These are phyloP conservation scores for Heteractis magnifica DNA, from an alignment of 92 coral and sea anemone species.

Conservation along the genomic window DNA sequence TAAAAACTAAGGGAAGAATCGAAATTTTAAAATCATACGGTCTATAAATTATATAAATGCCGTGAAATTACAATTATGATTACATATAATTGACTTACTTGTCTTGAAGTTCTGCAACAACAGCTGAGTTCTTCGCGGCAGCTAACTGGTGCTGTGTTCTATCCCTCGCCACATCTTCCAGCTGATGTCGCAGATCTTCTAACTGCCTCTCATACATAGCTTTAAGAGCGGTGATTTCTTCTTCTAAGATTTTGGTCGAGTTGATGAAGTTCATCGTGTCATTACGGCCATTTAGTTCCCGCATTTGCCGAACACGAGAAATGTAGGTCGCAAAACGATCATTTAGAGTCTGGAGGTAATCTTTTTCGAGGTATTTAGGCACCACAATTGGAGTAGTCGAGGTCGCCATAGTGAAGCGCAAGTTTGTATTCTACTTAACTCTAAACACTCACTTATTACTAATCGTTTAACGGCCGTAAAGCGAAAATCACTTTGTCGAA, in stretches of 20 bases:
- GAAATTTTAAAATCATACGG: not conserved
- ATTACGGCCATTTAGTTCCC: slow-evolving; percentile 91
- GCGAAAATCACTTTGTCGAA: slow-evolving; percentile 1
- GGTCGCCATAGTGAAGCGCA: slow-evolving; percentile 51
- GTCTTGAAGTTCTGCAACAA: slow-evolving; percentile 84
- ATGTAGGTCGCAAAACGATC: slow-evolving; percentile 93
- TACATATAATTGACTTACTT: slow-evolving; percentile 59
- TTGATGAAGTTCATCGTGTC: slow-evolving; percentile 83
- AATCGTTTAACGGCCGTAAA: slow-evolving; percentile 25
- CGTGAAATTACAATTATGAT: not conserved
- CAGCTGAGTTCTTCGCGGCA: slow-evolving; percentile 88
- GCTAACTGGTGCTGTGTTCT: slow-evolving; percentile 89
- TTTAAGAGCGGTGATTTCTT: slow-evolving; percentile 83
- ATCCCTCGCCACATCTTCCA: slow-evolving; percentile 84
- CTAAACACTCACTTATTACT: slow-evolving; percentile 18
- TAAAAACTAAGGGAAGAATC: not conserved
- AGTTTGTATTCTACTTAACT: not conserved
- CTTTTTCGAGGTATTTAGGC: slow-evolving; percentile 79
- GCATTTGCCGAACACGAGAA: slow-evolving; percentile 96
- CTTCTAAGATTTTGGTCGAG: slow-evolving; percentile 91
- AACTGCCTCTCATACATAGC: slow-evolving; percentile 88
- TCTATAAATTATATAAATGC: slow-evolving; percentile 4
- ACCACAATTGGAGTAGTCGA: slow-evolving; percentile 61
- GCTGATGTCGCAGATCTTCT: slow-evolving; percentile 79
- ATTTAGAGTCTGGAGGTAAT: slow-evolving; percentile 80